Conservation (phyloP, 2,797 vertebrate species). For the Bradypus variegatus region DNA sequence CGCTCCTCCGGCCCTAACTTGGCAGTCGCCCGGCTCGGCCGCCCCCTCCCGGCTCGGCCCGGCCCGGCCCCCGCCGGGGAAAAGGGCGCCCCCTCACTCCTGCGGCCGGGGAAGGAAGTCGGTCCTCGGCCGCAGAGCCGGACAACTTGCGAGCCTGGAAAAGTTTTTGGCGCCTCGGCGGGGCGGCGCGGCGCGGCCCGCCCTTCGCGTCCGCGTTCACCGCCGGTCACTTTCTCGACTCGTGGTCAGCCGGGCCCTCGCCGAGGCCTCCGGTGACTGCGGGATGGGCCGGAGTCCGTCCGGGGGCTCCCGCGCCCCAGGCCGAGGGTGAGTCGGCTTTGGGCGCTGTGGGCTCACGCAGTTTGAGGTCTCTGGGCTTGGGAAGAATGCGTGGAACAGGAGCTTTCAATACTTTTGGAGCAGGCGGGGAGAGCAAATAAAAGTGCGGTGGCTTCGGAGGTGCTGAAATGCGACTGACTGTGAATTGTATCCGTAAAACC, state of each 20-base stretch:
- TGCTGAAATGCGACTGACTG: neutral
- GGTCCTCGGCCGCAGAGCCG: neutral
- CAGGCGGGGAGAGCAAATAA: neutral
- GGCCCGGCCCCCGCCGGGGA: neutral
- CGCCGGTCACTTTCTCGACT: constrained; percentile 15
- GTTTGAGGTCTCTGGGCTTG: neutral
- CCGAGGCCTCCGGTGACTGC: neutral
- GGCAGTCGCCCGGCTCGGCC: neutral
- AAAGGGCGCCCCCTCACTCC: neutral
- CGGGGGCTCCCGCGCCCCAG: neutral
- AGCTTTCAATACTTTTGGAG: neutral
- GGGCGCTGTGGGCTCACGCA: neutral
- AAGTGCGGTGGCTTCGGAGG: neutral
- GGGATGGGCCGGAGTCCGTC: neutral
- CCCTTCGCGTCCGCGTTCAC: neutral
- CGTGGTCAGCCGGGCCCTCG: neutral
- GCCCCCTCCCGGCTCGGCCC: neutral
- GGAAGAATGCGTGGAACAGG: neutral
- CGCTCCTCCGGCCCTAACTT: neutral
- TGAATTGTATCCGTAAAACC: constrained; percentile 39
- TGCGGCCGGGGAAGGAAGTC: neutral
- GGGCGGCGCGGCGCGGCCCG: constrained; percentile 23
- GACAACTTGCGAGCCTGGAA: constrained; percentile 47
- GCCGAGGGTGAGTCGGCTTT: constrained; percentile 36
- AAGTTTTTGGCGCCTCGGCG: constrained; percentile 56